phyloP scores from a whole-genome alignment of 2,888 invertebrate species.

The Agapostemon virescens region DNA sequence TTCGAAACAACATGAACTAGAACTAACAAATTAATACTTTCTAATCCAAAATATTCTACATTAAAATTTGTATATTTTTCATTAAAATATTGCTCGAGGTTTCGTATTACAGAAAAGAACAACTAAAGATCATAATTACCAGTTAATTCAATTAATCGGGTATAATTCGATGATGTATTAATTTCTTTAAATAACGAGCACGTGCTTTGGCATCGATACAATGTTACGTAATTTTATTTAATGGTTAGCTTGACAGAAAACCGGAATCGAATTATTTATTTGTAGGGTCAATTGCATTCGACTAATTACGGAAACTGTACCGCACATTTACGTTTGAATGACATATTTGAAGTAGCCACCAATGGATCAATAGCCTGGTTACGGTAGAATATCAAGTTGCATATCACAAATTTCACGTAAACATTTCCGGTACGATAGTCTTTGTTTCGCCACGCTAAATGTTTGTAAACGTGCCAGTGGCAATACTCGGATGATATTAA shows the following conservation, averaged over 20 bases:
- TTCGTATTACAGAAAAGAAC: too few species aligned
- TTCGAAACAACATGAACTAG: too few species aligned
- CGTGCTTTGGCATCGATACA: not conserved
- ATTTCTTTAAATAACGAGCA: not conserved
- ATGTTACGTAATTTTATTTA: not conserved
- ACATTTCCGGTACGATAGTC: not conserved
- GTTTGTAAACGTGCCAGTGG: not conserved
- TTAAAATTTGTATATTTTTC: too few species aligned
- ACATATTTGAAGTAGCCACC: constrained; percentile 1
- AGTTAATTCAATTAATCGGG: too few species aligned
- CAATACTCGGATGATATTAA: not conserved
- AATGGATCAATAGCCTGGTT: not conserved
- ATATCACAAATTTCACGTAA: not conserved
- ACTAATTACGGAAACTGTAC: not conserved
- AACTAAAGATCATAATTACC: too few species aligned
- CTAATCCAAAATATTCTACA: too few species aligned
- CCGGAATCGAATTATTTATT: not conserved
- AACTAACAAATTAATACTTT: too few species aligned
- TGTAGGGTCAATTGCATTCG: not conserved
- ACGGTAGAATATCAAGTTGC: not conserved
- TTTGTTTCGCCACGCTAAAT: not conserved
- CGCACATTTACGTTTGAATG: not conserved
- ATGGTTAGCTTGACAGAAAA: not conserved
- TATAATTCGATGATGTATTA: not conserved
- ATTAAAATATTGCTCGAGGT: too few species aligned